phyloP scores from a whole-genome alignment of 2,113 vertebrate species.

The Penelope pileata region DNA sequence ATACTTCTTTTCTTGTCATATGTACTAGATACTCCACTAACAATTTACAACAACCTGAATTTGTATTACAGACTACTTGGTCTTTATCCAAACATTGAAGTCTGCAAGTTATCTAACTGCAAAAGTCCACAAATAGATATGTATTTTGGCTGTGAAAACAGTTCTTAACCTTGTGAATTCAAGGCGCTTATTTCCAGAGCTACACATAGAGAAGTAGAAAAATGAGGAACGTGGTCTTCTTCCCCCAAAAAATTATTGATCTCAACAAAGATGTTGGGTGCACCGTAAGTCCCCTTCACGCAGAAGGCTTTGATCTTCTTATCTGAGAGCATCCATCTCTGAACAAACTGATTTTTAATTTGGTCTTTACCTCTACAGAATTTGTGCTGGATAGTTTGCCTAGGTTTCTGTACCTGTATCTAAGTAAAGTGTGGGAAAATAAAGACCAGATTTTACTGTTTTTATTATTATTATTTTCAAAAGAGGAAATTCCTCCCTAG shows the following conservation, averaged over 20 bases:
- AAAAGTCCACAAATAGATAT: neutral
- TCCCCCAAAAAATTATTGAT: neutral
- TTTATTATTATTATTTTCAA: rapidly evolving
- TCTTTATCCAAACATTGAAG: conserved; percentile 32
- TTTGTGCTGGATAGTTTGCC: neutral
- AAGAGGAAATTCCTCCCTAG: conserved; percentile 12
- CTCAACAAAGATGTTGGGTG: neutral
- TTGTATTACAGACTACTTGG: conserved; percentile 24
- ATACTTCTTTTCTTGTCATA: neutral
- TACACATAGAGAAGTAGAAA: neutral
- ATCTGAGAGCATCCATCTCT: neutral
- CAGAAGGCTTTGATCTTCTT: neutral
- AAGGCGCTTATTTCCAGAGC: conserved; percentile 22
- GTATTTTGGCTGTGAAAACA: conserved; percentile 47
- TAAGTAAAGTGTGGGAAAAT: neutral
- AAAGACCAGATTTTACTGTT: neutral
- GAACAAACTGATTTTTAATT: conserved; percentile 4
- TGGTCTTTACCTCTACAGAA: neutral
- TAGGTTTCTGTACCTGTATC: neutral
- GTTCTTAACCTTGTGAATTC: conserved; percentile 44
- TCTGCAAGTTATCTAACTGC: neutral
- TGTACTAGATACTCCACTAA: neutral
- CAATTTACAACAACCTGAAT: conserved; percentile 31
- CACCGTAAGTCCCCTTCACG: conserved; percentile 5
- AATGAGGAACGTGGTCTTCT: neutral